phyloP scores from a whole-genome alignment of 2,797 vertebrate species.

The Pseudomugil tenellus region DNA sequence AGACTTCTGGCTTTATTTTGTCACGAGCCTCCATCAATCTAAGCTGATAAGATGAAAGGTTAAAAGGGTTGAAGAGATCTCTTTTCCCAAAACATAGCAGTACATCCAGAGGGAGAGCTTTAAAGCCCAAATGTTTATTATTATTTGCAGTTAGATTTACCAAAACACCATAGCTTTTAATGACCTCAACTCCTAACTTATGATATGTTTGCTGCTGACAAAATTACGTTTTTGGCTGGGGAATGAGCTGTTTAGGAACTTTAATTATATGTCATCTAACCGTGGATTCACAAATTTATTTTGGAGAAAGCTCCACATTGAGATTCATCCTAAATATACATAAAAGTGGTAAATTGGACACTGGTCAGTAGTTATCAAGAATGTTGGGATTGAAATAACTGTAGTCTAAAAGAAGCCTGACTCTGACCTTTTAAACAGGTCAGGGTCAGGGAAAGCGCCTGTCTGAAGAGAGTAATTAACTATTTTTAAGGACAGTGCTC shows the following conservation, averaged over 20 bases:
- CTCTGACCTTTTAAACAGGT: too few species aligned
- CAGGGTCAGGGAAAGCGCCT: too few species aligned
- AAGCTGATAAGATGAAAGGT: not conserved
- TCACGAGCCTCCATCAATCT: not conserved
- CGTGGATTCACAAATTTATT: not conserved
- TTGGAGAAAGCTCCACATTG: too few species aligned
- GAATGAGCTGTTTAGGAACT: not conserved
- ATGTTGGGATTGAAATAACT: too few species aligned
- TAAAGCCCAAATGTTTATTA: not conserved
- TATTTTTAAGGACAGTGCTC: too few species aligned
- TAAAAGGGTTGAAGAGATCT: not conserved
- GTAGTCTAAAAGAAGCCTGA: too few species aligned
- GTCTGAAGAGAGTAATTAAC: too few species aligned
- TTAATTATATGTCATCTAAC: not conserved
- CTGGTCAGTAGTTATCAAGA: too few species aligned
- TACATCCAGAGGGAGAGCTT: not conserved
- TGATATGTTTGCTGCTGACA: not conserved
- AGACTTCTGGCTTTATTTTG: not conserved
- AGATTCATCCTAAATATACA: too few species aligned
- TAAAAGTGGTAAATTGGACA: too few species aligned
- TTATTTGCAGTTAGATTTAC: not conserved
- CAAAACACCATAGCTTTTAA: not conserved
- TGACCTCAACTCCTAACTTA: not conserved
- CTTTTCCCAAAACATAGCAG: not conserved
- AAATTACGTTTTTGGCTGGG: not conserved